Evolutionary conservation across 1,140 invertebrate species (phyloP).

Genomic region (Thalassaphorura encarpata): DNA sequence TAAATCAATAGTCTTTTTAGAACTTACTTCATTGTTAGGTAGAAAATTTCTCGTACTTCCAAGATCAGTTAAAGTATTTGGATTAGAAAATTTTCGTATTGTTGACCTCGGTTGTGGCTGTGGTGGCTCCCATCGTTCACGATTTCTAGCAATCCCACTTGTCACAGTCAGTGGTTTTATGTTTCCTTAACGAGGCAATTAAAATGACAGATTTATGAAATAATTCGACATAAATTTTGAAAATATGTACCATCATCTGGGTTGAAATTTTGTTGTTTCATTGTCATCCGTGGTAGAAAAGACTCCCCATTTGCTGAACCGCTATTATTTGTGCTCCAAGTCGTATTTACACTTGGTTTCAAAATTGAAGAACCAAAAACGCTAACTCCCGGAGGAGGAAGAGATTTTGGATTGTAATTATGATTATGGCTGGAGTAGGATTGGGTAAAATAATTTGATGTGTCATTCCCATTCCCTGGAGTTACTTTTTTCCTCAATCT

Average conservation of each 20-base stretch:
- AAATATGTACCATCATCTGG: no score
- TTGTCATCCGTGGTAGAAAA: conserved; percentile 27
- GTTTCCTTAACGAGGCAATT: no score
- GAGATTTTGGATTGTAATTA: conserved; percentile 3
- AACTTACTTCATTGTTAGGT: no score
- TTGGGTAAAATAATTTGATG: not conserved
- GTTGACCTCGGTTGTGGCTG: no score
- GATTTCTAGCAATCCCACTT: not conserved
- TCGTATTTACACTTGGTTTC: conserved; percentile 3
- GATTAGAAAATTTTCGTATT: no score
- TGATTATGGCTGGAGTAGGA: not conserved
- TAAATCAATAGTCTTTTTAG: no score
- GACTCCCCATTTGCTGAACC: conserved; percentile 12
- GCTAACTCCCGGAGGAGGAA: not conserved
- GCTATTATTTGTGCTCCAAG: conserved; percentile 6
- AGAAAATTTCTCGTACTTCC: no score
- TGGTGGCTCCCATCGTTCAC: conserved; percentile 20
- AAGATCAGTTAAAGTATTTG: no score
- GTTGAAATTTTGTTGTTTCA: conserved; percentile 12
- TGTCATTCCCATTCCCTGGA: not conserved
- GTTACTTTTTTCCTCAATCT: conserved; percentile 11
- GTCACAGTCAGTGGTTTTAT: no score
- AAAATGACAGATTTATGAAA: no score
- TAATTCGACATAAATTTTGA: no score
- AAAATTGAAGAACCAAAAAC: conserved; percentile 28